Conservation (phyloP, 1,140 invertebrate genomes). For the Drosophila bifasciata region DNA sequence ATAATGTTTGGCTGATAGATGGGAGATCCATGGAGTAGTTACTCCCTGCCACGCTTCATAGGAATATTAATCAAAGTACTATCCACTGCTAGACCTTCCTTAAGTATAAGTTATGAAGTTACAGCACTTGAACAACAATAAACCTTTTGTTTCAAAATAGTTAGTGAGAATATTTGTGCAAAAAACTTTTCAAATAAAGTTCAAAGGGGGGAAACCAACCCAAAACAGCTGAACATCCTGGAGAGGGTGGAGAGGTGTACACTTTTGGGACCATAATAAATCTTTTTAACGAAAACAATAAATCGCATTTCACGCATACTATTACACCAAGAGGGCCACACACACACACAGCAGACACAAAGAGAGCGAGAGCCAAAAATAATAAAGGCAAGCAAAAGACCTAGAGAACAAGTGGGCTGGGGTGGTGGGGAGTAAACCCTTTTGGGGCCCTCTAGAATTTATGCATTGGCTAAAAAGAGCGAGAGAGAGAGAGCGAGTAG, state of each 20-base stretch:
- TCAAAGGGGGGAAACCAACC: conserved; percentile 27
- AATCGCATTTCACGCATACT: conserved; percentile 80
- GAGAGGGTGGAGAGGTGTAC: no score
- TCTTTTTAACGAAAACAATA: conserved; percentile 81
- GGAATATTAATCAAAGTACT: no score
- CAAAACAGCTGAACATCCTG: no score
- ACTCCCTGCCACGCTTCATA: not conserved
- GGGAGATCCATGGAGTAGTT: no score
- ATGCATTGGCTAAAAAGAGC: conserved; percentile 30
- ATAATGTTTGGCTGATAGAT: no score
- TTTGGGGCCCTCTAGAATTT: conserved; percentile 42
- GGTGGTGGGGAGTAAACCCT: conserved; percentile 34
- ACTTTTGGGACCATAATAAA: conserved; percentile 59
- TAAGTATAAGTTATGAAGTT: not conserved
- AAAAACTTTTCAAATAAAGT: conserved; percentile 80
- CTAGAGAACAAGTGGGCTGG: conserved; percentile 21
- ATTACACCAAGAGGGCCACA: conserved; percentile 35
- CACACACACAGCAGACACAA: conserved; percentile 3
- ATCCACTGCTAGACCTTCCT: not conserved
- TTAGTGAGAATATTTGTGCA: conserved; percentile 43
- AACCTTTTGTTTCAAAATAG: conserved; percentile 2
- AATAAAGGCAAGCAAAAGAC: conserved; percentile 37
- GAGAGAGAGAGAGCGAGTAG: not conserved
- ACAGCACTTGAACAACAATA: not conserved
- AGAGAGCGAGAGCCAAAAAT: conserved; percentile 6